A percentile compares a stretch with the other conserved stretches of the same genome.
Conservation (phyloP, 30 jellyfish, hydroid and myxozoan species). For the Pelagia noctiluca region DNA sequence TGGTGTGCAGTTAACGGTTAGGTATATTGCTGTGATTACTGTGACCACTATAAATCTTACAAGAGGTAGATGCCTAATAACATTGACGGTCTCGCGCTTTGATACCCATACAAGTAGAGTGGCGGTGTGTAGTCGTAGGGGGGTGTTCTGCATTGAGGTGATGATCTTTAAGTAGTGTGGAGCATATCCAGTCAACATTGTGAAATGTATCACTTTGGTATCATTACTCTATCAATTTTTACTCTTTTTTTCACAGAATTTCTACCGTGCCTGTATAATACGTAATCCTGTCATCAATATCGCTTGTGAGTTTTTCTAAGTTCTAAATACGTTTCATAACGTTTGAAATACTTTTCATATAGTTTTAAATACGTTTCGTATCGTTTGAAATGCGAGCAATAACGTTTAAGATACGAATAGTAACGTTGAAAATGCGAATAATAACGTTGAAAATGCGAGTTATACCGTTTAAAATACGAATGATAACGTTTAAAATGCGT, state of each 20-base stretch:
- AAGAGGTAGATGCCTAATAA: neutral
- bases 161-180: neutral
- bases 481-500: no score
- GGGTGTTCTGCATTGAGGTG: neutral
- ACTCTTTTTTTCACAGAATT: constrained; percentile 12
- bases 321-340: no score
- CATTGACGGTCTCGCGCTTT: neutral
- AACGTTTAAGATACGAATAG: no score
- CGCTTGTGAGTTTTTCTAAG: constrained; percentile 10
- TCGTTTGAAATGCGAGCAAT: no score
- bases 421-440: no score
- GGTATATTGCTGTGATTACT: no score
- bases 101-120: neutral
- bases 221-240: neutral
- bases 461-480: no score
- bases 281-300: constrained; percentile 70
- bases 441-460: no score
- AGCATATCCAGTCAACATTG: neutral
- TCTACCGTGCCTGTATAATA: constrained; percentile 55
- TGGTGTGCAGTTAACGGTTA: no score
- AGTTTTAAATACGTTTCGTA: no score
- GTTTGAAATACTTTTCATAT: no score
- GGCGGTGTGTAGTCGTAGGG: neutral
- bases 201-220: neutral
- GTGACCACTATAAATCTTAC: no score